Base-by-base conservation (phyloP, 1,140 invertebrate genomes). In the Lineus longissimus region DNA sequence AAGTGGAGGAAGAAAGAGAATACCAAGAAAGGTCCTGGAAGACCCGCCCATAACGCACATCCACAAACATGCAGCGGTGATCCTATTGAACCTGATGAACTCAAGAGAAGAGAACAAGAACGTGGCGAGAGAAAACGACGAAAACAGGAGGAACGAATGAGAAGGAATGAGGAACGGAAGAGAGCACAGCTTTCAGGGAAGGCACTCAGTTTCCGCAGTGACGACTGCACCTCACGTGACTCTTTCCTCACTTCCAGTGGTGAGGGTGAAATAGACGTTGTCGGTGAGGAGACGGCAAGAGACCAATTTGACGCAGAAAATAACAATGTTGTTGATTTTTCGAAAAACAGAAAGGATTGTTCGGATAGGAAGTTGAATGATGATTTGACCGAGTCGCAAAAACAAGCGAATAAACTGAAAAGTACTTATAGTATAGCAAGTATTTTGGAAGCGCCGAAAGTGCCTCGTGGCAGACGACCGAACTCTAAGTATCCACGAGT, bases 1-100 rank as follows among this genome's bases (percentile, higher is more conserved):
- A 99, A 99, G 84, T 99, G 96, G 94, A 86, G 96, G 62, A 98
- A 98, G 86, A 96, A 96, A 82, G 97, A 98, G 81, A 95, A 98
- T 84, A 98, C 95, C 59, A 96, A 97, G 83, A 98, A 98, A 71
- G 95, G 95, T 22, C 96, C 96, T 0, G 96, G 96, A 0, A 88
- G 96, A 80, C 96, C 96, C 45, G 95, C 95, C 2, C 95, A 98
- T 84, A 98, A 98, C 83, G 94, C 95, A 9, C 95, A 98, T 81
- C 95, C 95, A 0, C 94, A 97, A 77, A 95, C 94, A 36, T 98
- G 96, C 82, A 94, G 91, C 68, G 96, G 96, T 0, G 95, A 97
- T 71, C 96, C 96, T 0, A 97, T 99, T 65, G 73, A 78, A 30
- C 92, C 92, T 4, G 94, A 95, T 71, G 95, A 98, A 83, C 86